Evolutionary conservation across 2,113 vertebrate genomes (phyloP).

Genomic region (Sus scrofa): T2T-Sscrofa CM000830.6:80348001-80348500

Average conservation of each 20-base stretch:
- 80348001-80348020: not conserved
- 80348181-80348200: not conserved
- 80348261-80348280: not conserved
- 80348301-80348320: not conserved
- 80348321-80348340: not conserved
- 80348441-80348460: not conserved
- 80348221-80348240: not conserved
- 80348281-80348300: not conserved
- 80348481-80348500: constrained; percentile 2
- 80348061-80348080: not conserved
- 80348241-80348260: not conserved
- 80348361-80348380: not conserved
- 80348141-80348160: not conserved
- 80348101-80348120: not conserved
- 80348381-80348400: not conserved
- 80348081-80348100: not conserved
- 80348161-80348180: not conserved
- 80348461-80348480: not conserved
- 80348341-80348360: not conserved
- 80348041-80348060: not conserved
- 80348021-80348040: not conserved
- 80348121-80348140: not conserved
- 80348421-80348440: not conserved
- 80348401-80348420: not conserved
- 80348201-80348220: not conserved